Evolutionary conservation across 37 sponge, comb jelly and placozoan species (phyloP).

Genomic region (Oscarella lobularis): DNA sequence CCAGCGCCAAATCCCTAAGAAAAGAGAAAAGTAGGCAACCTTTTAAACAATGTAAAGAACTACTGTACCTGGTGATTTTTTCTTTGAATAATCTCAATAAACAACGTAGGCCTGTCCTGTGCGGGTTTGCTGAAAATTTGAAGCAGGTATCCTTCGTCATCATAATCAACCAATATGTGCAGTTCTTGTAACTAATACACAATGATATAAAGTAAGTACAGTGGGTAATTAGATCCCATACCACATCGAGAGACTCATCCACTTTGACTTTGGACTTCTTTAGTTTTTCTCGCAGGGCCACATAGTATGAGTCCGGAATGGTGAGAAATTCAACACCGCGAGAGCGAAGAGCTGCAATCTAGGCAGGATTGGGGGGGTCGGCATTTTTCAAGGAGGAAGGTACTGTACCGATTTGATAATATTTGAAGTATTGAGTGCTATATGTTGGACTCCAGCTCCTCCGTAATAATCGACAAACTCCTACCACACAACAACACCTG

Average conservation of each 20-base stretch:
- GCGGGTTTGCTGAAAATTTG: slow-evolving; percentile 97
- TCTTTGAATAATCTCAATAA: slow-evolving; percentile 90
- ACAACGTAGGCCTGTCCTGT: slow-evolving; percentile 95
- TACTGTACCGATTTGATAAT: slow-evolving; percentile 59
- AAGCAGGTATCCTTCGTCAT: slow-evolving; percentile 94
- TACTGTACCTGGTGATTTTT: slow-evolving; percentile 74
- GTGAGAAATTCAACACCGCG: slow-evolving; percentile 78
- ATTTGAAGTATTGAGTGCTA: slow-evolving; percentile 76
- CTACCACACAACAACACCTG: slow-evolving; percentile 11
- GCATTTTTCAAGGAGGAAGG: neutral
- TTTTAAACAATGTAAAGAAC: neutral
- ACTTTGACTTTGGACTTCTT: slow-evolving; percentile 64
- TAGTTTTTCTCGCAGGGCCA: slow-evolving; percentile 63
- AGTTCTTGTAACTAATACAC: slow-evolving; percentile 61
- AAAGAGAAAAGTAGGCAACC: neutral
- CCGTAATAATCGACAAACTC: slow-evolving; percentile 96
- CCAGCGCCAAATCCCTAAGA: slow-evolving; percentile 97
- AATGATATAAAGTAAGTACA: no score
- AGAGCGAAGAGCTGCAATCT: slow-evolving; percentile 67
- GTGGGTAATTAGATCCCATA: no score
- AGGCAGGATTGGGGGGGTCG: neutral
- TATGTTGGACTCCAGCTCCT: slow-evolving; percentile 93
- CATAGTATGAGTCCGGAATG: slow-evolving; percentile 82
- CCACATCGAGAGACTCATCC: slow-evolving; percentile 46
- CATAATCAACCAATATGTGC: slow-evolving; percentile 91